Conservation (phyloP, 2,888 invertebrate species). For the Brachynemurus nebulosus region DNA sequence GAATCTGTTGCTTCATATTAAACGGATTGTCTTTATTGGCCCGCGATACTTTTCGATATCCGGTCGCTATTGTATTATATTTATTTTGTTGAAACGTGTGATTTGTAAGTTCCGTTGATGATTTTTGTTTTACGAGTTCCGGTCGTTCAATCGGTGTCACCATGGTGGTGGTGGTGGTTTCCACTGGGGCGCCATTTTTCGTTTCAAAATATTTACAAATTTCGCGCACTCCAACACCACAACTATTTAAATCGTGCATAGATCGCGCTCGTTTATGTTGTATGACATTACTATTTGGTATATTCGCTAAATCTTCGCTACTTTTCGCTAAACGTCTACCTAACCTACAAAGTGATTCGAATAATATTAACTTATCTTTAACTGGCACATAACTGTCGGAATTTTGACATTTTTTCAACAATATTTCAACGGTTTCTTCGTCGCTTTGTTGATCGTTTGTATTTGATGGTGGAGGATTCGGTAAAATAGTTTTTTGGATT, state of each 20-base stretch:
- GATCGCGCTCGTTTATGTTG: conserved; percentile 45
- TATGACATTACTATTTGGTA: conserved; percentile 27
- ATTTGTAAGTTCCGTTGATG: too few species aligned
- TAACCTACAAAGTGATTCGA: conserved; percentile 51
- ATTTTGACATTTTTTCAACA: conserved; percentile 40
- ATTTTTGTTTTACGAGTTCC: too few species aligned
- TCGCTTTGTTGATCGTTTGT: conserved; percentile 15
- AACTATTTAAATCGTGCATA: conserved; percentile 45
- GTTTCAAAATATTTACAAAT: conserved; percentile 59
- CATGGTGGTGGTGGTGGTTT: conserved; percentile 4
- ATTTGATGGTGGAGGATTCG: neutral
- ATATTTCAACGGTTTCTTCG: conserved; percentile 33
- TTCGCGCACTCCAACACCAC: conserved; percentile 40
- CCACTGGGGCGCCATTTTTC: conserved; percentile 21
- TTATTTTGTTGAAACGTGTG: conserved; percentile 6
- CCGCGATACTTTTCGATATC: conserved; percentile 3
- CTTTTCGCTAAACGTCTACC: conserved; percentile 43
- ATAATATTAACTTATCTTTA: conserved; percentile 51
- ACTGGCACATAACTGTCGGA: conserved; percentile 54
- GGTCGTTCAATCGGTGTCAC: neutral
- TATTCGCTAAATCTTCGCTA: conserved; percentile 43
- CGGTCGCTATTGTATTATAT: conserved; percentile 9
- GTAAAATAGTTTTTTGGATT: neutral
- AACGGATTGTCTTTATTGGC: too few species aligned
- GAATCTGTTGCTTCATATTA: too few species aligned